Evolutionary conservation across 35 echinoderm and acorn worm species (phyloP), one percentile per base, ranked within the genome.

Genomic region (Eucidaris tribuloides): DNA sequence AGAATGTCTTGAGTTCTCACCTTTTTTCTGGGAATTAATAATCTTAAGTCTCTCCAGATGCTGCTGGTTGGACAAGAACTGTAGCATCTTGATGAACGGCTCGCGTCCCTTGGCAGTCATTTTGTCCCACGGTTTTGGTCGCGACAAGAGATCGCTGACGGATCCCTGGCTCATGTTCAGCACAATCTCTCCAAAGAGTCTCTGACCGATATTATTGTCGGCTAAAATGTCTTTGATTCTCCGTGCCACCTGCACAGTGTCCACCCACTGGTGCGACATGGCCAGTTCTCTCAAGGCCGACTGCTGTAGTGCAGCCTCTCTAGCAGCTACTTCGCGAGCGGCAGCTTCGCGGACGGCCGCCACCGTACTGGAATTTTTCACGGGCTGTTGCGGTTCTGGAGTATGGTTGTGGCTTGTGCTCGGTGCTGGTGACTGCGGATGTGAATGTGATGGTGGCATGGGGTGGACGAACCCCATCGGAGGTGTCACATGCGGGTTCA

Each of bases 41-140:
- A 99, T 90, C 56, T 93, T 92, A 33, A 99, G 86, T 58, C 84
- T 83, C 44, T 93, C 86, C 29, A 93, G 79, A 74, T 93, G 85
- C 34, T 87, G 59, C 15, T 82, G 86, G 84, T 91, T 91, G 13
- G 96, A 89, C 56, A 99, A 38, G 60, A 99, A 99, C 62, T 99
- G 90, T 20, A 93, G 82, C 96, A 99, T 99, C 85, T 99, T 99
- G 40, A 99, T 86, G 84, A 90, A 99, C 4, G 96, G 96, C 54
- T 99, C 96, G 25, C 96, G 76, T 3, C 96, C 96, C 44, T 99
- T 99, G 4, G 87, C 71, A 1, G 96, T 99, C 57, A 99, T 70
- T 64, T 92, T 93, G 65, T 99, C 96, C 96, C 96, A 99, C 1
- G 90, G 91, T 77, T 99, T 99, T 17, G 96, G 91, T 31, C 96